Conservation (phyloP, 2,888 invertebrate species). For the Oscheius sp. region DNA sequence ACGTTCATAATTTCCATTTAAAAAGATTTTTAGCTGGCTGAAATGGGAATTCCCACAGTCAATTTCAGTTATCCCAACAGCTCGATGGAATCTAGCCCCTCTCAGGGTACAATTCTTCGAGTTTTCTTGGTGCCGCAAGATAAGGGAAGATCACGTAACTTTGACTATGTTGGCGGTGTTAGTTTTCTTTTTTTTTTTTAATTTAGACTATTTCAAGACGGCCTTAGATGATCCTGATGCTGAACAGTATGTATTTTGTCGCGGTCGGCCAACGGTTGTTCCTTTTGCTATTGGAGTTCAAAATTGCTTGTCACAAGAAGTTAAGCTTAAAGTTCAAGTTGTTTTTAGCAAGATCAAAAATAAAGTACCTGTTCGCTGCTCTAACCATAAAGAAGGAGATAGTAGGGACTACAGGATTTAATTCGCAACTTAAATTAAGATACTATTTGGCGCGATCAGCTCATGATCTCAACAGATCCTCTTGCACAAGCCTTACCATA, state of each 20-base stretch:
- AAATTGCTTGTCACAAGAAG: background rate
- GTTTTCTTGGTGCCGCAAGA: background rate
- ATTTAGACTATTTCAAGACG: background rate
- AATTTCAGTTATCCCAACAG: background rate
- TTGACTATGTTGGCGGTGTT: constrained; percentile 8
- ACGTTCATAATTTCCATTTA: too few relatives aligned
- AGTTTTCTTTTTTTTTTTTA: background rate
- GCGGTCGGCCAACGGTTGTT: constrained; percentile 15
- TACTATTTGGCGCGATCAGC: constrained; percentile 7
- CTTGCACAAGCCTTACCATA: background rate
- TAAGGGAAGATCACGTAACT: constrained; percentile 8
- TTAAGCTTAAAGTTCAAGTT: constrained; percentile 13
- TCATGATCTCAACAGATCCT: constrained; percentile 15
- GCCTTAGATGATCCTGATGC: background rate
- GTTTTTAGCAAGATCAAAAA: background rate
- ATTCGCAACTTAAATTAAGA: background rate
- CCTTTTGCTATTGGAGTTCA: constrained; percentile 4
- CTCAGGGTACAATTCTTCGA: background rate
- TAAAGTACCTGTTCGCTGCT: background rate
- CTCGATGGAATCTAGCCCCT: background rate
- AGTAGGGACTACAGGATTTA: background rate
- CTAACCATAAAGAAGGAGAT: constrained; percentile 13
- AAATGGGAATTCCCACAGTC: too few relatives aligned
- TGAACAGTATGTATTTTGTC: constrained; percentile 1
- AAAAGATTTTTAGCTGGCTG: too few relatives aligned